Evolutionary conservation across 1,140 invertebrate genomes (phyloP), one percentile per base, ranked within the genome.

Genomic region (Venustaconcha ellipsiformis): DNA sequence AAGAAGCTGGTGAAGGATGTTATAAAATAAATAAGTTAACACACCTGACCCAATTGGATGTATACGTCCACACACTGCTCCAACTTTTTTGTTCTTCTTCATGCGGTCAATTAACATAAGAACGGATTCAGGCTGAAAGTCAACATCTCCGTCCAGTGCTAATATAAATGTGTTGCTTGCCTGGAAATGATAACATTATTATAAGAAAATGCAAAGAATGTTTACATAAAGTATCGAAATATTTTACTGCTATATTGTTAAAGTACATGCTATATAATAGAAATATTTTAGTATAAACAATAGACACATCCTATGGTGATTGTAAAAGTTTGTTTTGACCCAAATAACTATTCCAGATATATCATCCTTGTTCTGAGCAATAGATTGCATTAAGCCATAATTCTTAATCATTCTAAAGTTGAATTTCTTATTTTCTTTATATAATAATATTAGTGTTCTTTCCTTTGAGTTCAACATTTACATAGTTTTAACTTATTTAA

Each of bases 91-190:
- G 88, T 99, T 99, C 88, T 99, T 99, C 89, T 99, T 99, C 98
- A 99, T 99, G 83, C 99, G 93, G 94, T 99, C 97, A 12, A 99
- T 94, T 23, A 99, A 91, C 23, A 99, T 91, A 82, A 96, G 94
- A 0, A 99, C 97, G 73, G 98, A 97, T 80, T 95, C 94, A 0
- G 98, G 98, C 88, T 97, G 95, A 90, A 99, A 99, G 91, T 99
- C 98, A 89, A 99, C 99, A 87, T 99, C 98, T 69, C 98, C 98
- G 86, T 99, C 98, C 12, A 99, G 91, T 18, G 98, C 98, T n/a
- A 99, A 90, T 17, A 99, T 90, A 88, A 94, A 99, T 0, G 97
- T 99, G 86, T 99, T 99, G 88, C 99, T 96, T 0, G 97, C 96
- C 56, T 78, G 23, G 17, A 30, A 66, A 18, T n/a, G 13, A 62